Base-by-base conservation (phyloP, 2,113 vertebrate species). In the Pogonocichla stellata region DNA sequence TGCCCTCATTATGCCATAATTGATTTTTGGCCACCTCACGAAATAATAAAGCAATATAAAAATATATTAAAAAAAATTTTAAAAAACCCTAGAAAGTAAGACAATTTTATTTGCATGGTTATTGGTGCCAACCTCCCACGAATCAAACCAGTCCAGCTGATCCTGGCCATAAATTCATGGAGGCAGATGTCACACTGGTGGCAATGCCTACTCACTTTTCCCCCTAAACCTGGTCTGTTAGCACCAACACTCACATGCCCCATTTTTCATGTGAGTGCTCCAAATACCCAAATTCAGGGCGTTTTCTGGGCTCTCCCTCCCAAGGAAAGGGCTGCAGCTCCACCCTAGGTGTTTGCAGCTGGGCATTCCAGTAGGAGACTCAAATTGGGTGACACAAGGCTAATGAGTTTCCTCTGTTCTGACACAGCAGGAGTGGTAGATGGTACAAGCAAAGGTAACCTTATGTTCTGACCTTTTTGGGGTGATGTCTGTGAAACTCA, bases 151-250 rank as follows among this genome's bases (percentile, higher is more conserved):
- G 12, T 19, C 26, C 18, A 6, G 23, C 3, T 79, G 61, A 42
- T 20, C 12, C 25, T 31, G 14, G n/a, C 29, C 24, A 48, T 2
- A 2, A n/a, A 58, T 57, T 11, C 62, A 5, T 12, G 0, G 0
- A 40, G 42, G 53, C n/a, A 62, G 36, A 20, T 1, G 6, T 51
- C 53, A 23, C 0, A 0, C n/a, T 26, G 36, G 8, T 33, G 31
- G 23, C 48, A 19, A 25, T 28, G 9, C 40, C 24, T 71, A 20
- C 61, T 36, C 47, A 38, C 3, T 22, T 45, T 64, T 26, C 19
- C 19, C 7, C 22, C n/a, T 25, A 61, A 70, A 33, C 29, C 47
- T 60, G 19, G 4, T 26, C 65, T 88, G 29, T 12, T 8, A 23
- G 6, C n/a, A 71, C 24, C 45, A 82, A 24, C 57, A 25, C 25